A percentile compares a stretch with the other conserved stretches of the same genome.
Conservation (phyloP, 2,888 invertebrate species). For the Meiosimyza decipiens region DNA sequence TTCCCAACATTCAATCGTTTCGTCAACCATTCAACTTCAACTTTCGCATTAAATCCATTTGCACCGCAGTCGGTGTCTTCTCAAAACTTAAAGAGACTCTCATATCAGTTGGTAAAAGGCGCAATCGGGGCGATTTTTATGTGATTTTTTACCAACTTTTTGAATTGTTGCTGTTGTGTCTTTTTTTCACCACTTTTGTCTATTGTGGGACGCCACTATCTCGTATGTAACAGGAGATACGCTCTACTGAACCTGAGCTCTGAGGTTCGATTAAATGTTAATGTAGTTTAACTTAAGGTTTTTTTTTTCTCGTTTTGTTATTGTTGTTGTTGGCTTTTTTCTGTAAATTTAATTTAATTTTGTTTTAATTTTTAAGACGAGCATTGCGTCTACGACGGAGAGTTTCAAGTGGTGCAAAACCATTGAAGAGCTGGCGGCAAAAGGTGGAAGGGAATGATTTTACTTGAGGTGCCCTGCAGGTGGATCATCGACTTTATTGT, state of each 20-base stretch:
- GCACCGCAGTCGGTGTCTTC: background rate
- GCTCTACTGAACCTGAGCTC: slow-evolving; percentile 65
- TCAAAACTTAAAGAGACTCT: background rate
- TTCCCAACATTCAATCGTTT: slow-evolving; percentile 27
- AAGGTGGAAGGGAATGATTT: background rate
- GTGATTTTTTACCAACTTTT: slow-evolving; percentile 61
- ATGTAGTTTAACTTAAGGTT: slow-evolving; percentile 63
- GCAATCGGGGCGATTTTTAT: slow-evolving; percentile 62
- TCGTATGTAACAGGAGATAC: slow-evolving; percentile 62
- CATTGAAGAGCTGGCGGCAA: background rate
- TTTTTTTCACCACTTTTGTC: slow-evolving; percentile 34
- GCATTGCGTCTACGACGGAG: slow-evolving; percentile 11
- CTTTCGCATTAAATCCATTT: background rate
- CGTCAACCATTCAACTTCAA: slow-evolving; percentile 12
- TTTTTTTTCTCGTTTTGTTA: slow-evolving; percentile 53
- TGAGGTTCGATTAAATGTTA: slow-evolving; percentile 66
- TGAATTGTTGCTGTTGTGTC: slow-evolving; percentile 40
- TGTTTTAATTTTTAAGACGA: slow-evolving; percentile 36
- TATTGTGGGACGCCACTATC: slow-evolving; percentile 40
- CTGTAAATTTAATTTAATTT: slow-evolving; percentile 35
- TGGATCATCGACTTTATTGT: slow-evolving; percentile 47
- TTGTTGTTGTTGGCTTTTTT: slow-evolving; percentile 36
- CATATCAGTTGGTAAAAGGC: slow-evolving; percentile 49
- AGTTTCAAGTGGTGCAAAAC: slow-evolving; percentile 13
- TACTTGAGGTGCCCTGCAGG: slow-evolving; percentile 27